Conservation (phyloP, 2,888 invertebrate species). For the Hirudinaria manillensis region DNA sequence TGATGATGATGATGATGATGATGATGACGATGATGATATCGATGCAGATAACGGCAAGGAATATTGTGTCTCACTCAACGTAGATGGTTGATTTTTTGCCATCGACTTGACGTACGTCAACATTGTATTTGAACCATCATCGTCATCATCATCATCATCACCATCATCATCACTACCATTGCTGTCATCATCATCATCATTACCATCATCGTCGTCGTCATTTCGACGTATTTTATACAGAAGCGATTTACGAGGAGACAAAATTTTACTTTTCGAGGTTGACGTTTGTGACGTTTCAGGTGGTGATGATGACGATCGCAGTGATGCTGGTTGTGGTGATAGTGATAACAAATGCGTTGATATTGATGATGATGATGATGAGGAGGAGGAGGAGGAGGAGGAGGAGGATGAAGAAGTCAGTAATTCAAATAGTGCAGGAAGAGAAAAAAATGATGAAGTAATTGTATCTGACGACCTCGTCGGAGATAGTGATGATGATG, state of each 20-base stretch:
- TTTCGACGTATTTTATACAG: not conserved
- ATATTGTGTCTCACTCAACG: too few species aligned
- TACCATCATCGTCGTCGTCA: slow-evolving; percentile 21
- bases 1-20: not conserved
- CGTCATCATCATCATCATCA: slow-evolving; percentile 2
- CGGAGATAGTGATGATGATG: not conserved
- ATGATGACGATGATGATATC: not conserved
- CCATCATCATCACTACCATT: not conserved
- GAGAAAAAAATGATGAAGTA: too few species aligned
- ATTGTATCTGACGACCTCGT: not conserved
- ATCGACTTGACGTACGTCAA: too few species aligned
- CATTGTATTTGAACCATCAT: not conserved
- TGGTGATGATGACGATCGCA: not conserved
- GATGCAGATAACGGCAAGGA: not conserved
- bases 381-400: not conserved
- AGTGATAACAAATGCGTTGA: not conserved
- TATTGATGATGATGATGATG: not conserved
- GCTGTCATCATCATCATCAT: slow-evolving; percentile 23
- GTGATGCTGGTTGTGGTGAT: not conserved
- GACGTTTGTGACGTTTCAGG: not conserved
- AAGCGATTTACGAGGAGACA: not conserved
- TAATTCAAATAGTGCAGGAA: not conserved
- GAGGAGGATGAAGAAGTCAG: not conserved
- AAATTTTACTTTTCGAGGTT: not conserved
- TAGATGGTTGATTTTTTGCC: too few species aligned